Evolutionary conservation across 2,113 vertebrate species (phyloP).

Genomic region (Chitala chitala): DNA sequence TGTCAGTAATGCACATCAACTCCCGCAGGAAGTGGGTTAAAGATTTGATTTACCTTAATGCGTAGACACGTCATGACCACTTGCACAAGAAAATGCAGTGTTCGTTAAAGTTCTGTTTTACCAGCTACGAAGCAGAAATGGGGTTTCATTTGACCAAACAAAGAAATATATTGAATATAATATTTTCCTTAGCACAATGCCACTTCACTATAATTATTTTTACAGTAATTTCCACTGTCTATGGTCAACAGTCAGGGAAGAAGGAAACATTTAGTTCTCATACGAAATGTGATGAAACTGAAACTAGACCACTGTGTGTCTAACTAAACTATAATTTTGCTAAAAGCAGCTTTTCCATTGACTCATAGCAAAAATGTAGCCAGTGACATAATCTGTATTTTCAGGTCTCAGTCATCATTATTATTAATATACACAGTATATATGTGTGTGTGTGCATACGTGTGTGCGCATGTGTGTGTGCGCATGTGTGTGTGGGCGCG

Average conservation of each 20-base stretch:
- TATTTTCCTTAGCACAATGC: slow-evolving; percentile 61
- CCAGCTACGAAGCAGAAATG: slow-evolving; percentile 51
- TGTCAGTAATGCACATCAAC: slow-evolving; percentile 68
- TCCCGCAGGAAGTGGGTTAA: slow-evolving; percentile 58
- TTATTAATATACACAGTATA: too few species aligned
- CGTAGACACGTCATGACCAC: slow-evolving; percentile 55
- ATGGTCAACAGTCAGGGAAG: slow-evolving; percentile 22
- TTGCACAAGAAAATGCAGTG: background rate
- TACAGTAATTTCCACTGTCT: slow-evolving; percentile 32
- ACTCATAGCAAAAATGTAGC: slow-evolving; percentile 44
- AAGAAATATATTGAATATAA: slow-evolving; percentile 55
- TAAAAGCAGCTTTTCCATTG: slow-evolving; percentile 49
- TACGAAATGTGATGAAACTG: slow-evolving; percentile 21
- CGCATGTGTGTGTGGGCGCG: too few species aligned
- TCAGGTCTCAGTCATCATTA: slow-evolving; percentile 40
- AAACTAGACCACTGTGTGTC: slow-evolving; percentile 23
- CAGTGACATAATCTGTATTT: slow-evolving; percentile 48
- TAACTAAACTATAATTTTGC: slow-evolving; percentile 44
- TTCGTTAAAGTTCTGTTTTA: slow-evolving; percentile 29
- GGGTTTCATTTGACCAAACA: slow-evolving; percentile 60
- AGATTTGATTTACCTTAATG: slow-evolving; percentile 60
- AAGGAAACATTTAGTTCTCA: slow-evolving; percentile 44
- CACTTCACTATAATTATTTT: slow-evolving; percentile 39
- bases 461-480: background rate
- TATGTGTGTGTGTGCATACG: background rate